Conservation (phyloP, 1,140 invertebrate species). For the Conus ventricosus region DNA sequence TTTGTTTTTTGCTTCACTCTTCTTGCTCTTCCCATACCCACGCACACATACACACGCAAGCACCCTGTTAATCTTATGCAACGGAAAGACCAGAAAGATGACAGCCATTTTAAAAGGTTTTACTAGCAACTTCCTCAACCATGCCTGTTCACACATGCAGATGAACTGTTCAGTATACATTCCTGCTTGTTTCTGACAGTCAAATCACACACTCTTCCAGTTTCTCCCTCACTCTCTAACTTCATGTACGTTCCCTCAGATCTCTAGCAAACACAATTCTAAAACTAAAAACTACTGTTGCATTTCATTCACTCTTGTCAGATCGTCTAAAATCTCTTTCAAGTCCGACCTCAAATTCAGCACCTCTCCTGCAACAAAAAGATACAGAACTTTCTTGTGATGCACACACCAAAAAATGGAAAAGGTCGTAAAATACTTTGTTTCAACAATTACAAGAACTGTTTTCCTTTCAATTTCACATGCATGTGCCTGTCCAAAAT, state of each 20-base stretch:
- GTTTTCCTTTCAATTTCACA: too few species aligned
- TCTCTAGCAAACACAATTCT: background rate
- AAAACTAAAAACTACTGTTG: background rate
- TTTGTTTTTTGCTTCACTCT: too few species aligned
- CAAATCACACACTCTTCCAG: background rate
- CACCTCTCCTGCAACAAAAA: conserved; percentile 41
- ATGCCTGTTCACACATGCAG: background rate
- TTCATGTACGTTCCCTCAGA: background rate
- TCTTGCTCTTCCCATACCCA: too few species aligned
- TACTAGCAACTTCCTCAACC: background rate
- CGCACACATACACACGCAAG: too few species aligned
- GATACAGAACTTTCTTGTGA: background rate
- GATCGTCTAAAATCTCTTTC: conserved; percentile 41
- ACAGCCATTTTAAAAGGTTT: too few species aligned
- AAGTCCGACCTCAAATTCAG: conserved; percentile 43
- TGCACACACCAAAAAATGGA: too few species aligned
- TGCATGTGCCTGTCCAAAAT: too few species aligned
- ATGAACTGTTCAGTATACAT: background rate
- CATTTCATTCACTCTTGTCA: conserved; percentile 43
- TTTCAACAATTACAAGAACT: too few species aligned
- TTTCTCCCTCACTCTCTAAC: conserved; percentile 14
- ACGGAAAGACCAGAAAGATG: too few species aligned
- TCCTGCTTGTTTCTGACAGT: background rate
- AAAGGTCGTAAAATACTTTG: too few species aligned
- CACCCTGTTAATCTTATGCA: too few species aligned